Conservation (phyloP, 2,113 vertebrate genomes). For the Heptranchias perlo region DNA sequence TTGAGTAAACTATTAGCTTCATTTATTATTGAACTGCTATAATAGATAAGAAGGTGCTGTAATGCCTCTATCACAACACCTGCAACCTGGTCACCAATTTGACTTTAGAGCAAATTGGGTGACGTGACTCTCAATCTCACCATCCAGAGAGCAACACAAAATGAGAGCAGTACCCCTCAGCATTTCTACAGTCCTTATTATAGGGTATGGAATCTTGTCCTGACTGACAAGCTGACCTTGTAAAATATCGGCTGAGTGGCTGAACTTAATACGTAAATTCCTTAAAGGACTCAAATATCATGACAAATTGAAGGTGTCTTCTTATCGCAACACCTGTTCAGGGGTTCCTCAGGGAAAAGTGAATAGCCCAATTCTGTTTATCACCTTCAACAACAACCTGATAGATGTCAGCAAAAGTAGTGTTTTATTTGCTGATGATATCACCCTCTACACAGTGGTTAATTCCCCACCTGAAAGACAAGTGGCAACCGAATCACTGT, state of each 20-base stretch:
- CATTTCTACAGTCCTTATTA: background rate
- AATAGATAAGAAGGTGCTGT: background rate
- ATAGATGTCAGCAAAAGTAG: background rate
- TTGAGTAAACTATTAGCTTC: background rate
- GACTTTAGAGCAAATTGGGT: background rate
- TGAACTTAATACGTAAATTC: background rate
- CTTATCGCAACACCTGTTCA: background rate
- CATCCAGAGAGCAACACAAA: background rate
- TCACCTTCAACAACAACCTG: background rate
- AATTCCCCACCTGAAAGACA: background rate
- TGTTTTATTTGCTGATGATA: background rate
- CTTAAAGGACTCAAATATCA: background rate
- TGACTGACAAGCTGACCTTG: background rate
- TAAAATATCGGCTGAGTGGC: background rate
- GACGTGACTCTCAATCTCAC: background rate
- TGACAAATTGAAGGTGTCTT: background rate
- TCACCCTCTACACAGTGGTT: background rate
- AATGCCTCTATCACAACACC: background rate
- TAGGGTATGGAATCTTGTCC: background rate
- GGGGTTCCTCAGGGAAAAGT: background rate
- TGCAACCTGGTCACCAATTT: background rate
- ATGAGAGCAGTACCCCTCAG: too few relatives aligned
- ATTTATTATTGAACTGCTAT: background rate
- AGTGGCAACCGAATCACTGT: background rate
- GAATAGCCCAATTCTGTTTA: background rate